Percentiles rank a stretch among this genome's conserved stretches.
Conservation (phyloP, 2,113 vertebrate species). For the Mastomys coucha region DNA sequence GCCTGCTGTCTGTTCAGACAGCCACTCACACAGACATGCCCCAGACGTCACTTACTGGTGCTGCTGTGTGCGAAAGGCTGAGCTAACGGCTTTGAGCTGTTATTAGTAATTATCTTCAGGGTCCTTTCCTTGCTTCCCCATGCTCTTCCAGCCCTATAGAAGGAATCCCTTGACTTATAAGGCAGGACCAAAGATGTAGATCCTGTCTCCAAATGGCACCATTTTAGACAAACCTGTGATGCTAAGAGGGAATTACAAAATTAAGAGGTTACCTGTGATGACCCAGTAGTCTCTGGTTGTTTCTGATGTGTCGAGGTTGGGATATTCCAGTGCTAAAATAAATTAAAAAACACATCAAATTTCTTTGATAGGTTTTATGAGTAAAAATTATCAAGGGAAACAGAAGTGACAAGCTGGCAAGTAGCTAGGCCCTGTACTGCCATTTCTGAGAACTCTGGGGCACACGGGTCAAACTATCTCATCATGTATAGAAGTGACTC, state of each 20-base stretch:
- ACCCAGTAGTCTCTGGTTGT: constrained; percentile 98
- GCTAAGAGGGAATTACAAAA: neutral
- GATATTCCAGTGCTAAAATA: constrained; percentile 95
- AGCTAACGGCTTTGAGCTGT: neutral
- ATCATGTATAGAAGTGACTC: neutral
- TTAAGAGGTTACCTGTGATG: constrained; percentile 93
- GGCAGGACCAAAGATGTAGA: neutral
- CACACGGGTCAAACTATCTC: neutral
- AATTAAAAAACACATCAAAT: constrained; percentile 51
- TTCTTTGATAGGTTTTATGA: neutral
- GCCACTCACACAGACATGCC: neutral
- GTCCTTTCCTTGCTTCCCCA: neutral
- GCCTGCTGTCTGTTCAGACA: neutral
- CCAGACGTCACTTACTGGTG: neutral
- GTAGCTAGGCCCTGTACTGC: neutral
- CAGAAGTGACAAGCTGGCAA: constrained; percentile 15
- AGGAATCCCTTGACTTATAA: constrained; percentile 10
- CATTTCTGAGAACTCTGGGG: neutral
- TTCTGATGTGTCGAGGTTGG: constrained; percentile 96
- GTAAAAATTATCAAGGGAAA: neutral
- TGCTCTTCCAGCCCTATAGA: neutral
- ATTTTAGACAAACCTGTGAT: neutral
- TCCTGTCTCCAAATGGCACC: neutral
- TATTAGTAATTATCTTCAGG: neutral
- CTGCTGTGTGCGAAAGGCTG: neutral